These are phyloP conservation scores for Tanaodytes sp. DNA, from an alignment of 2,888 invertebrate species.

Conservation along the genomic window DNA sequence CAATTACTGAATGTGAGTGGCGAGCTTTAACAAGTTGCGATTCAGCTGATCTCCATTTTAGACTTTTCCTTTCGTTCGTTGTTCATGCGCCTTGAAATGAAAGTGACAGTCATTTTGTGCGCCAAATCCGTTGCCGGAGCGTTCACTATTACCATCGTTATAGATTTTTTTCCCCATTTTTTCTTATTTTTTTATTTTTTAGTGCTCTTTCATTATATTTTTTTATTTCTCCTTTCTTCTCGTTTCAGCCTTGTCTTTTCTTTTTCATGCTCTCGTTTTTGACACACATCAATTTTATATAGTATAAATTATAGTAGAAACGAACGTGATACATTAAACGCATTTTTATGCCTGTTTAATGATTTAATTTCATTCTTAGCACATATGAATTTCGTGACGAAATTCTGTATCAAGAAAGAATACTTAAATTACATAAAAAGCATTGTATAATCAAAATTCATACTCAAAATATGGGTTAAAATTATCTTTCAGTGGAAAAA, in stretches of 20 bases:
- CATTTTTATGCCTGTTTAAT: slow-evolving; percentile 20
- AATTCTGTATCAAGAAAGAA: slow-evolving; percentile 15
- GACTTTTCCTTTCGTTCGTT: slow-evolving; percentile 37
- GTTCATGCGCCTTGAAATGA: slow-evolving; percentile 24
- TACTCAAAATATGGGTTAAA: too few relatives aligned
- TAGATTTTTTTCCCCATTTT: slow-evolving; percentile 4
- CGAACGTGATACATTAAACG: not conserved
- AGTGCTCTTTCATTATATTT: not conserved
- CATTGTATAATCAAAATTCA: slow-evolving; percentile 12
- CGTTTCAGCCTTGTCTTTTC: too few relatives aligned
- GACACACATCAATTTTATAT: slow-evolving; percentile 9
- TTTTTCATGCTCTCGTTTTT: not conserved
- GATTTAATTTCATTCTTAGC: slow-evolving; percentile 15
- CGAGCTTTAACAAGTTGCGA: slow-evolving; percentile 9
- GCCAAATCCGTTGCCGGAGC: not conserved
- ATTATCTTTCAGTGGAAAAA: too few relatives aligned
- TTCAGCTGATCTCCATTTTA: slow-evolving; percentile 25
- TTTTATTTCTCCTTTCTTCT: not conserved
- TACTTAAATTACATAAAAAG: slow-evolving; percentile 19
- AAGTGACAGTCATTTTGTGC: slow-evolving; percentile 34
- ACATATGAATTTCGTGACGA: slow-evolving; percentile 14
- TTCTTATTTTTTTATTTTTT: slow-evolving; percentile 1
- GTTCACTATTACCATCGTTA: slow-evolving; percentile 15
- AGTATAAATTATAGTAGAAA: slow-evolving; percentile 18
- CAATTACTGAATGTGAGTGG: slow-evolving; percentile 20